These are phyloP conservation scores for Semaprochilodus insignis DNA, from an alignment of 2,797 vertebrate species.

Conservation along the genomic window DNA sequence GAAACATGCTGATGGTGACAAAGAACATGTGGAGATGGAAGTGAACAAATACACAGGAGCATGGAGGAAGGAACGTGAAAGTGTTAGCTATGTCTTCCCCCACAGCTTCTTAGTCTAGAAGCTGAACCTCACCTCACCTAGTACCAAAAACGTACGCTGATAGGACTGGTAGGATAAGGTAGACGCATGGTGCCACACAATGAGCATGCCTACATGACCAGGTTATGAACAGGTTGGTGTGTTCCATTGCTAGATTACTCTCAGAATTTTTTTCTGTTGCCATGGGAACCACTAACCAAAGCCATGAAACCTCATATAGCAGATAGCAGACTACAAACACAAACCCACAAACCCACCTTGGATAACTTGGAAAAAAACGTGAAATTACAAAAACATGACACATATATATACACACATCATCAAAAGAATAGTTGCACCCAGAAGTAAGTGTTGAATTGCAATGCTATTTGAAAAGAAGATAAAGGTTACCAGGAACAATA, in stretches of 20 bases:
- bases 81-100: constrained; percentile 8
- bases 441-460: too few species aligned
- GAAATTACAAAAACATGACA: background rate
- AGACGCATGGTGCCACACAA: constrained; percentile 10
- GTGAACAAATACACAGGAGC: constrained; percentile 12
- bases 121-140: background rate
- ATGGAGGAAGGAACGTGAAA: background rate
- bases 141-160: background rate
- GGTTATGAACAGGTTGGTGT: constrained; percentile 10
- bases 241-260: constrained; percentile 14
- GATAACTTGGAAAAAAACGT: background rate
- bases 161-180: background rate
- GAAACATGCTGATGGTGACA: background rate
- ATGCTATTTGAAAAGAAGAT: too few species aligned
- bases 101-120: background rate
- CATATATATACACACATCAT: too few species aligned
- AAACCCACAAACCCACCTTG: background rate
- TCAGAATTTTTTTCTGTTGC: constrained; percentile 29
- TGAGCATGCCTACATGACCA: constrained; percentile 10
- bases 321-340: background rate
- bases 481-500: too few species aligned
- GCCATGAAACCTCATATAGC: background rate
- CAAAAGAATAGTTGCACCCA: too few species aligned
- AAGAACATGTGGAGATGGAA: constrained; percentile 10
- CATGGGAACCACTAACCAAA: constrained; percentile 26